Base-by-base conservation (phyloP, 2,888 invertebrate species). In the Platypus cylindrus region DNA sequence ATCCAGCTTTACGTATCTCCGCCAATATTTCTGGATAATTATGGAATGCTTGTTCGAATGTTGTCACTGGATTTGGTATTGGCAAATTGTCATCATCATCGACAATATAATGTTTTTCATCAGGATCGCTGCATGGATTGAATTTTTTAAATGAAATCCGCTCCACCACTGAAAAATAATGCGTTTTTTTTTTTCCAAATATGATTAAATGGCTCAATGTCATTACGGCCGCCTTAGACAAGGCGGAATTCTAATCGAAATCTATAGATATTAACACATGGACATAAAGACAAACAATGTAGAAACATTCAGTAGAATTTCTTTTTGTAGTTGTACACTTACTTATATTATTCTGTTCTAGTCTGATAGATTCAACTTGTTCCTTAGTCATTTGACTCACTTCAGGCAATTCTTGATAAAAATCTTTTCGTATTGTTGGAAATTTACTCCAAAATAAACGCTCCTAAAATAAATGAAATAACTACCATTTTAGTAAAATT, bases 41-140 rank as follows among this genome's bases (percentile, higher is more conserved):
- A 41, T 70, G 64, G 53, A 85, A 89, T 30, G 83, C 82, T 50
- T 93, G 84, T 47, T 84, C 77, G 62, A 94, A 94, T 22, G 73
- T 78, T 47, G 65, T 51, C 0, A 85, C 73, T 9, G 87, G 87
- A 55, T 87, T 87, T 0, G 82, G 84, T 43, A 86, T 66, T 36
- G 64, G 66, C 45, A 24, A 48, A 40, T 48, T 49, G 12, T 48
- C 34, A 28, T 47, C 49, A 1, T 37, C 38, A n/a, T 38, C 8
- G 16, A 41, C n/a, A n/a, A n/a, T n/a, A n/a, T n/a, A n/a, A n/a
- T n/a, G n/a, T n/a, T n/a, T n/a, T n/a, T n/a, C n/a, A n/a, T n/a
- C n/a, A n/a, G n/a, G n/a, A n/a, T n/a, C n/a, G n/a, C n/a, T n/a
- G n/a, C n/a, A n/a, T n/a, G n/a, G n/a, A n/a, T n/a, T n/a, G n/a